Conservation (phyloP, 2,797 vertebrate genomes). For the Phrynocephalus guinanensis region DNA sequence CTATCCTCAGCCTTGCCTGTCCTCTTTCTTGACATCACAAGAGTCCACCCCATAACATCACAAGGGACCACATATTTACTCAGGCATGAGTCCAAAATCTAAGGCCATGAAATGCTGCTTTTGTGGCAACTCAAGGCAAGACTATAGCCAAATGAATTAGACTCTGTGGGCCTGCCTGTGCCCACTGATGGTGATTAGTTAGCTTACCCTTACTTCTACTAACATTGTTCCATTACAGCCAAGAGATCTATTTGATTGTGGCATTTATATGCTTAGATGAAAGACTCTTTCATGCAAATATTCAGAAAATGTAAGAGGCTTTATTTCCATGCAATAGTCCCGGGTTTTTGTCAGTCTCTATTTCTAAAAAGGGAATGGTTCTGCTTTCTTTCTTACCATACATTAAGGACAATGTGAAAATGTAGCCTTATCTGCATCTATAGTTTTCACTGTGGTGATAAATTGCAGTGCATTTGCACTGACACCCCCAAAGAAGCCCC, state of each 20-base stretch:
- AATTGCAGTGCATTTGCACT: background rate
- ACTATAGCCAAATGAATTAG: background rate
- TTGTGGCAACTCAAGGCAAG: background rate
- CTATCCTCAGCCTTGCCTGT: no score
- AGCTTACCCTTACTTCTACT: background rate
- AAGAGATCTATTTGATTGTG: constrained; percentile 1
- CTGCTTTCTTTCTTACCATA: background rate
- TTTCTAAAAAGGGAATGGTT: no score
- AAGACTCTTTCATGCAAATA: constrained; percentile 12
- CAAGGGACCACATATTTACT: no score
- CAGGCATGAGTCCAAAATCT: no score
- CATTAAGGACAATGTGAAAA: no score
- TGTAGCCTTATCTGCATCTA: no score
- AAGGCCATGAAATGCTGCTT: no score
- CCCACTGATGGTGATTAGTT: background rate
- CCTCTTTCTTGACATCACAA: no score
- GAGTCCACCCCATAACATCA: no score
- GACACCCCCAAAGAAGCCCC: background rate
- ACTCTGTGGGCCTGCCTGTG: background rate
- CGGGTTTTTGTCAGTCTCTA: background rate
- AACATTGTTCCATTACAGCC: background rate
- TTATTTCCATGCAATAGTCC: background rate
- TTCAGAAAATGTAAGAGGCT: background rate
- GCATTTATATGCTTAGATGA: background rate
- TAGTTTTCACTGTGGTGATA: background rate